phyloP scores from a whole-genome alignment of 2,113 vertebrate species.

The Todiramphus chloris region DNA sequence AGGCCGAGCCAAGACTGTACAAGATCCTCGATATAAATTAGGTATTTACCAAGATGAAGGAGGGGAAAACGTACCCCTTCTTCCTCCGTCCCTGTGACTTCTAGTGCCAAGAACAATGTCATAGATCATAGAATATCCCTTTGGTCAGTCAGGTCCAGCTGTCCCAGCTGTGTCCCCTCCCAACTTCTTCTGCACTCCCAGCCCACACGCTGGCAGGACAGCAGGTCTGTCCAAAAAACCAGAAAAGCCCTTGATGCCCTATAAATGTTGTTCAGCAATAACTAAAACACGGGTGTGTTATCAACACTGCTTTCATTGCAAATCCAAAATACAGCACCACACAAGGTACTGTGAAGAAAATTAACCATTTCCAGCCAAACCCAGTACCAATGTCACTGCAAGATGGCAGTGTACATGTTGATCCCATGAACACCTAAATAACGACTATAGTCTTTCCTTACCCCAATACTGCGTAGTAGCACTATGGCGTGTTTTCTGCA shows the following conservation, averaged over 20 bases:
- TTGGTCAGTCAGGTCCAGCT: background rate
- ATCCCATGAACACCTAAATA: background rate
- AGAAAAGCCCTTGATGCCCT: background rate
- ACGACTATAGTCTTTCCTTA: background rate
- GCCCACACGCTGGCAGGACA: accelerated
- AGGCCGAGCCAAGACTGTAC: background rate
- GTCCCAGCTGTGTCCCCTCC: background rate
- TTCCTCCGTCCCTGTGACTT: background rate
- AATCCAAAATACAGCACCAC: background rate
- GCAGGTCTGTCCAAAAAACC: background rate
- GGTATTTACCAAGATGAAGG: background rate
- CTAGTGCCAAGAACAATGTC: accelerated
- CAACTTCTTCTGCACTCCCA: accelerated
- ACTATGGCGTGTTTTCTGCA: background rate
- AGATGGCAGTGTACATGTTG: background rate
- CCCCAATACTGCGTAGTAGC: background rate
- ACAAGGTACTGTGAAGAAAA: background rate
- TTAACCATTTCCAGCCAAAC: background rate
- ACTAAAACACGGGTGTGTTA: accelerated
- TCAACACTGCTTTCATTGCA: background rate
- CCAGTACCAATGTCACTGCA: background rate
- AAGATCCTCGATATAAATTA: background rate
- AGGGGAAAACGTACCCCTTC: accelerated
- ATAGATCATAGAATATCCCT: accelerated
- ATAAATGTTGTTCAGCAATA: accelerated